phyloP scores from a whole-genome alignment of 2,797 vertebrate genomes.

The Brachyalestes nurse region DNA sequence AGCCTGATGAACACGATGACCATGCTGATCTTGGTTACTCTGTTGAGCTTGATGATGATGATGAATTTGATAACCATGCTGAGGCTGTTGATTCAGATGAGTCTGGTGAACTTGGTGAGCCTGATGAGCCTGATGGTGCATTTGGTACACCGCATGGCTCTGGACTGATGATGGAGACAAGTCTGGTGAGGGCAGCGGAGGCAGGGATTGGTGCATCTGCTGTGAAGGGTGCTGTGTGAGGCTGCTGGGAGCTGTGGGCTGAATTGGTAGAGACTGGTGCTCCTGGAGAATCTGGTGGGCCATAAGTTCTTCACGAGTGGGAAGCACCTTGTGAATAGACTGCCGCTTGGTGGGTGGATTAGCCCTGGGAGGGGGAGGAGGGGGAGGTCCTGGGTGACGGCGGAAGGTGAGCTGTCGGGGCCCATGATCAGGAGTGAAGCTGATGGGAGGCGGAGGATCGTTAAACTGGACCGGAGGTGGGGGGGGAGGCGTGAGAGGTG shows the following conservation, averaged over 20 bases:
- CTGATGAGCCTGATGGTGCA: constrained; percentile 70
- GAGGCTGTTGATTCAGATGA: constrained; percentile 66
- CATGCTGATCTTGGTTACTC: constrained; percentile 66
- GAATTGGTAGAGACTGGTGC: constrained; percentile 79
- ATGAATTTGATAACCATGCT: constrained; percentile 71
- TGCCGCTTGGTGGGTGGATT: constrained; percentile 80
- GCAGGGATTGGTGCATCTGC: constrained; percentile 79
- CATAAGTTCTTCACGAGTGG: constrained; percentile 75
- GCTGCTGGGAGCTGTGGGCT: constrained; percentile 72
- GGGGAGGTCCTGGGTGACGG: constrained; percentile 80
- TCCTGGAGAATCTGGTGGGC: constrained; percentile 72
- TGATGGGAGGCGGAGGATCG: constrained; percentile 71
- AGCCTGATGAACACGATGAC: constrained; percentile 69
- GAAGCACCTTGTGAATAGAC: constrained; percentile 79
- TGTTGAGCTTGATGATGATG: constrained; percentile 67
- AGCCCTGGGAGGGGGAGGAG: constrained; percentile 77
- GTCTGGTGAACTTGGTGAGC: constrained; percentile 68
- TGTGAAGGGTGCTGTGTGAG: constrained; percentile 71
- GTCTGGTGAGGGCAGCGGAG: constrained; percentile 74
- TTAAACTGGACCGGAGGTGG: constrained; percentile 88
- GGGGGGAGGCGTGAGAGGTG: constrained; percentile 88
- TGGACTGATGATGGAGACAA: constrained; percentile 57
- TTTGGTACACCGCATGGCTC: constrained; percentile 71
- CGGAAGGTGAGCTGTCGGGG: constrained; percentile 75
- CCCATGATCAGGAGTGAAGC: constrained; percentile 74